Base-by-base conservation (phyloP, 2,113 vertebrate genomes). In the Bagarius yarrelli region DNA sequence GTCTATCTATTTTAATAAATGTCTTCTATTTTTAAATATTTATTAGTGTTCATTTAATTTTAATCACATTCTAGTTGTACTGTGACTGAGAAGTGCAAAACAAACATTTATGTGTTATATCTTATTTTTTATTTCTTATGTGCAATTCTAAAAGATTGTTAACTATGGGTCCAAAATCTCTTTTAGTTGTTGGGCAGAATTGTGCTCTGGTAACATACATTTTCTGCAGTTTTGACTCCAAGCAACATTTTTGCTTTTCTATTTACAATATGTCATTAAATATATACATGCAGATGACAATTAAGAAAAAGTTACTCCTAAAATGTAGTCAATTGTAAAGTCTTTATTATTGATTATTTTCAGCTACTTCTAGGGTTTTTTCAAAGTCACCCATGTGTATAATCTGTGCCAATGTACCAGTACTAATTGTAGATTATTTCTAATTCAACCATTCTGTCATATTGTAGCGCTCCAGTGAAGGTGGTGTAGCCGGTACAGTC, bases 401-500 rank as follows among this genome's bases (percentile, higher is more conserved):
- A 64, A 60, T 16, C 9, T 47, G 34, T 75, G 34, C 71, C 23
- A 55, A 55, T 60, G 9, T 34, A 12, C 5, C 5, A 16, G n/a
- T 40, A 27, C 23, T 8, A 67, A 40, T 27, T 47, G 4, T 64
- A 67, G 47, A 16, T 6, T 50, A 71, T 25, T 40, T 23, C 16
- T 67, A 66, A 66, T 4, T 30, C 30, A 56, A 56, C 8, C 57
- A 19, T 66, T 67, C 53, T 74, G 40, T 57, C 64, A 5, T 56
- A 3, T 82, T 21, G n/a, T 16, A 30, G 75, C 67, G 74, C 57
- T 82, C 84, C 83, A 85, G 66, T 89, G 81, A 84, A 36, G 70
- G 85, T 88, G 83, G n/a, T 85, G 61, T 79, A 21, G 85, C 90
- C 76, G 92, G 89, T 87, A 94, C 93, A 87, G 70, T 83, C 66